These are phyloP conservation scores for Discoglossus pictus DNA, from an alignment of 2,797 vertebrate species.

Conservation along the genomic window DNA sequence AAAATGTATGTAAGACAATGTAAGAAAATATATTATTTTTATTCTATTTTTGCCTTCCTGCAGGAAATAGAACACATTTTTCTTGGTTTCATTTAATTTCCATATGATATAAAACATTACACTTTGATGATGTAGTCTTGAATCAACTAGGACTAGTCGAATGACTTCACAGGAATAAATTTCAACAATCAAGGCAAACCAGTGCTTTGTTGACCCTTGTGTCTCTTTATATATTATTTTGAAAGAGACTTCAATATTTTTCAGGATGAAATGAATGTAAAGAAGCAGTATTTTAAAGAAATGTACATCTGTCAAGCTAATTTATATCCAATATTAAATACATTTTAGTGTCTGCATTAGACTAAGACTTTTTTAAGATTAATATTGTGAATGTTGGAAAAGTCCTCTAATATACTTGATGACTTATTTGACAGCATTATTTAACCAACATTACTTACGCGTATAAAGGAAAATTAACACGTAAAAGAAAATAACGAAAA, in stretches of 20 bases:
- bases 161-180: constrained; percentile 36
- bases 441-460: too few relatives aligned
- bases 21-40: too few relatives aligned
- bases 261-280: constrained; percentile 21
- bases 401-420: constrained; percentile 17
- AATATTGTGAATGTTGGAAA: constrained; percentile 28
- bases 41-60: too few relatives aligned
- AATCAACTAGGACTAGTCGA: constrained; percentile 29
- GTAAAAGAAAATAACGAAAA: too few relatives aligned
- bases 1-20: too few relatives aligned
- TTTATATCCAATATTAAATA: constrained; percentile 40
- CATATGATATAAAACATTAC: background rate
- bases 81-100: constrained; percentile 1
- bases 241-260: constrained; percentile 43
- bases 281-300: constrained; percentile 2
- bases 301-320: constrained; percentile 47
- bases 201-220: constrained; percentile 35
- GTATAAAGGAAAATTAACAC: too few relatives aligned
- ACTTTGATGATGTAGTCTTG: constrained; percentile 25
- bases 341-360: constrained; percentile 40
- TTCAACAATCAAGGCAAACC: constrained; percentile 42
- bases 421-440: constrained; percentile 1
- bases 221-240: constrained; percentile 52
- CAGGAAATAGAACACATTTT: background rate
- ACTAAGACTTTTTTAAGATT: constrained; percentile 19